Conservation (phyloP, 2,888 invertebrate species). For the Fragum whitleyi region DNA sequence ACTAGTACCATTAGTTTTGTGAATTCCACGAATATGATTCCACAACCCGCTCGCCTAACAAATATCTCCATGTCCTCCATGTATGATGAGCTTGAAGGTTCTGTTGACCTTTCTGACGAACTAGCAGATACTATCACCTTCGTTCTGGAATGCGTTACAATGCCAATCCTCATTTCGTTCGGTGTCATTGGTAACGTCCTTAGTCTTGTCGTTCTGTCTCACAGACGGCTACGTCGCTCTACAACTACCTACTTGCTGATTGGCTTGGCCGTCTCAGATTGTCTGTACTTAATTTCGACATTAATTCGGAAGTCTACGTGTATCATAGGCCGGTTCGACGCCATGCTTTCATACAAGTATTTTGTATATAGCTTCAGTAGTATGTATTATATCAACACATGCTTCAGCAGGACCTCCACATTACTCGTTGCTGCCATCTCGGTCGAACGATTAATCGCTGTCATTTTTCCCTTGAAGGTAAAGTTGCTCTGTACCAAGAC, state of each 20-base stretch:
- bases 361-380: constrained; percentile 27
- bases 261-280: constrained; percentile 35
- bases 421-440: constrained; percentile 46
- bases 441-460: constrained; percentile 50
- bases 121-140: neutral
- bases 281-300: constrained; percentile 34
- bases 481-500: constrained; percentile 25
- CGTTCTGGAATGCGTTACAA: constrained; percentile 36
- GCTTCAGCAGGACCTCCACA: too few relatives aligned
- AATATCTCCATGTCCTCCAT: too few relatives aligned
- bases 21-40: too few relatives aligned
- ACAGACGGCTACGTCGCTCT: constrained; percentile 6
- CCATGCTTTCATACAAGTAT: constrained; percentile 18
- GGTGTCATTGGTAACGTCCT: constrained; percentile 41
- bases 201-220: constrained; percentile 36
- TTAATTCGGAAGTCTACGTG: constrained; percentile 32
- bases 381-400: constrained; percentile 44
- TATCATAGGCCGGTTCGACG: constrained; percentile 44
- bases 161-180: constrained; percentile 40
- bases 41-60: too few relatives aligned
- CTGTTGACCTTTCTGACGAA: constrained; percentile 3
- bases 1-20: too few relatives aligned
- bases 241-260: constrained; percentile 26
- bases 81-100: too few relatives aligned
- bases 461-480: constrained; percentile 51